Base-by-base conservation (phyloP, 2,797 vertebrate genomes). In the Gastrophryne carolinensis region DNA sequence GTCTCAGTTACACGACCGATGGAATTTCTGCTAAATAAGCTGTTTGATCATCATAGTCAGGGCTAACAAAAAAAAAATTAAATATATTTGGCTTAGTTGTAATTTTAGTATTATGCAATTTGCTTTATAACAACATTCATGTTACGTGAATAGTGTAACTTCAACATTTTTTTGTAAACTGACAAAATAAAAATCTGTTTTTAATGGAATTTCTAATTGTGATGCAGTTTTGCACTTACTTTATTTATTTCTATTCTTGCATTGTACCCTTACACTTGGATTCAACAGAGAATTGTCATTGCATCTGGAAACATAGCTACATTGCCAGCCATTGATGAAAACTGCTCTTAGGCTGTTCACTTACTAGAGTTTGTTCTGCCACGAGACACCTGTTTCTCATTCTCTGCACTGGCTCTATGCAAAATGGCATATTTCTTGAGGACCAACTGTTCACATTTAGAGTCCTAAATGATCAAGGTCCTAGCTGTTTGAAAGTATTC, bases 401-500 rank as follows among this genome's bases (percentile, higher is more conserved):
- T 71, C 26, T 60, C 67, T 71, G 37, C 26, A 44, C 54, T 57
- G 49, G 65, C 53, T 60, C 24, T 60, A 57, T 56, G 39, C 49
- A 58, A 71, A 71, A 57, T 71, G 39, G 57, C 54, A 71, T 52
- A 67, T 58, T 71, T 57, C 21, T 58, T 32, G 37, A 58, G 67
- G 37, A 15, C 39, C 39, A 54, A 54, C 54, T 71, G 54, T 60
- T 71, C 67, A 60, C 50, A 71, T 60, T 71, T 57, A 71, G 39
- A 57, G 65, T 53, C 53, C 35, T 68, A 68, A 32, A 68, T 68
- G 65, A 68, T 68, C 65, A 68, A 68, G 65, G 65, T 56, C 50
- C 65, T 68, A 39, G 65, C 50, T 56, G 32, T 68, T 68, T 68
- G 65, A 68, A 68, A 68, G 50, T 23, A 54, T 56, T 68, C 65